phyloP scores from a whole-genome alignment of 2,113 vertebrate genomes.

The Odocoileus virginianus region DNA sequence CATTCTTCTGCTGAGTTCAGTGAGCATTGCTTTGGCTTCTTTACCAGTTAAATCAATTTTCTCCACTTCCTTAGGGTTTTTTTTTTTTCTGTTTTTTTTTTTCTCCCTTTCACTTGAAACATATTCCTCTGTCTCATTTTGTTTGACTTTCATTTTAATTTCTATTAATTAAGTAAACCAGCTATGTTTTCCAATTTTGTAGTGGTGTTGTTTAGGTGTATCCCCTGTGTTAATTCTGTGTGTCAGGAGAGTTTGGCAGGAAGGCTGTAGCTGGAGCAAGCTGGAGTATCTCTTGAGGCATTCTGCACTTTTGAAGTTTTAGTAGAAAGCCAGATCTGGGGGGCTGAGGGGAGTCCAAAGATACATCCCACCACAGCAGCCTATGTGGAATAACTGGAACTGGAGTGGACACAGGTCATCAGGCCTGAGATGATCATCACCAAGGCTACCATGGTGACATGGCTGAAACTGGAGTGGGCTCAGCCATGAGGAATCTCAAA shows the following conservation, averaged over 20 bases:
- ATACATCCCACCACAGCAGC: not conserved
- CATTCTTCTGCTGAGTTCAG: not conserved
- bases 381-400: not conserved
- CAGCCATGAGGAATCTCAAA: not conserved
- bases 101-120: not conserved
- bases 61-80: not conserved
- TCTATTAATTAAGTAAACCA: not conserved
- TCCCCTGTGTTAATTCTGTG: not conserved
- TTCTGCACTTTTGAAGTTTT: not conserved
- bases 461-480: not conserved
- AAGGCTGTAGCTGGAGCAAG: not conserved
- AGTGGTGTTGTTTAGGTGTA: not conserved
- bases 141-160: not conserved
- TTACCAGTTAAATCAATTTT: not conserved
- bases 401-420: not conserved
- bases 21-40: not conserved
- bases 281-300: not conserved
- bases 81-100: no score
- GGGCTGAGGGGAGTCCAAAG: not conserved
- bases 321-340: not conserved
- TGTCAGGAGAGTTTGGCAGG: not conserved
- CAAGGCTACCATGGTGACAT: not conserved
- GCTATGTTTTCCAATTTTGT: not conserved
- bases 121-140: not conserved
- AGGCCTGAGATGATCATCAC: not conserved